Evolutionary conservation across 2,797 vertebrate genomes (phyloP).

Genomic region (Pseudomugil tenellus): DNA sequence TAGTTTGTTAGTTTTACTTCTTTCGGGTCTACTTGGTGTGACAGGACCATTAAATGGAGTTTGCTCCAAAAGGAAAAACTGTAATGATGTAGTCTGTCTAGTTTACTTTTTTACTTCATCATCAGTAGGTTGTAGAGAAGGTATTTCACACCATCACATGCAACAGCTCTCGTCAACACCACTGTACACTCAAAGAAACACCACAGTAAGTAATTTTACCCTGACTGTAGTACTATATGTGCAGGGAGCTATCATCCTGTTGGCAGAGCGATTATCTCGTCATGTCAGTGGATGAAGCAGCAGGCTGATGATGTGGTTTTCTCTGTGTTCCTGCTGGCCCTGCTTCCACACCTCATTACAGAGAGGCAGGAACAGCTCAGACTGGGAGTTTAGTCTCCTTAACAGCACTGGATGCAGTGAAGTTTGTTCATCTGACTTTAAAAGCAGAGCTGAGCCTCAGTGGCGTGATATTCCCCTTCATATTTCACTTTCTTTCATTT

Average conservation of each 20-base stretch:
- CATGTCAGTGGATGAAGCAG: slow-evolving; percentile 34
- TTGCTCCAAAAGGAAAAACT: background rate
- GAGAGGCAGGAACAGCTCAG: slow-evolving; percentile 32
- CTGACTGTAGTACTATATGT: slow-evolving; percentile 1
- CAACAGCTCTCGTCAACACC: background rate
- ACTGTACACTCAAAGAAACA: background rate
- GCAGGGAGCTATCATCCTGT: slow-evolving; percentile 2
- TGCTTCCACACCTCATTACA: slow-evolving; percentile 39
- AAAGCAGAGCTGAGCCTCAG: slow-evolving; percentile 16
- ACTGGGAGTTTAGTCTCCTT: slow-evolving; percentile 31
- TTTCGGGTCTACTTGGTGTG: background rate
- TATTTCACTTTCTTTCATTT: slow-evolving; percentile 6
- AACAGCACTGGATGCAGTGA: slow-evolving; percentile 18
- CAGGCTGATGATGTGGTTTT: slow-evolving; percentile 19
- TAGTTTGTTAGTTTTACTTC: background rate
- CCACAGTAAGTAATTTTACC: background rate
- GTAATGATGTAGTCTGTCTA: no score
- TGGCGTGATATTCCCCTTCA: background rate
- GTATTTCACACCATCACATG: background rate
- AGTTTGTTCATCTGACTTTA: slow-evolving; percentile 28
- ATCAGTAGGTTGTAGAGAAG: background rate
- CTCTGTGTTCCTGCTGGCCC: slow-evolving; percentile 18
- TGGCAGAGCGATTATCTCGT: slow-evolving; percentile 29
- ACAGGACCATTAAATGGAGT: background rate
- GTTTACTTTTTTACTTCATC: background rate